Conservation (phyloP, 2,113 vertebrate species). For the Delphinapterus leucas region DNA sequence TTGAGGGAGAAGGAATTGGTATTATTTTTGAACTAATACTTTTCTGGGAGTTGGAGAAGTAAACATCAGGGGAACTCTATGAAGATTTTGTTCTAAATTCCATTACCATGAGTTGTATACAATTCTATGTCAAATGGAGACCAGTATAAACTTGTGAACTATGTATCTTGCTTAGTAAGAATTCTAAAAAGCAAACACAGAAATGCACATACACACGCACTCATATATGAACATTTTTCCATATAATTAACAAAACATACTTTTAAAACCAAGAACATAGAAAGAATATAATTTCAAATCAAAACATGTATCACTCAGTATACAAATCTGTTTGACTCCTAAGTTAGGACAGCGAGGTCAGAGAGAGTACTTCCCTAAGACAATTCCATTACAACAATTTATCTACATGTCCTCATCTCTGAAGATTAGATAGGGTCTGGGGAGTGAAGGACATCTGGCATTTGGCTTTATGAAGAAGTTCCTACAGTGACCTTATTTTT, state of each 20-base stretch:
- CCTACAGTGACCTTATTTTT: not conserved
- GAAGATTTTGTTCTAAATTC: not conserved
- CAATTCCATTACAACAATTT: not conserved
- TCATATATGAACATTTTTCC: not conserved
- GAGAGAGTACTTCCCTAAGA: not conserved
- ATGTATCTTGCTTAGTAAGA: not conserved
- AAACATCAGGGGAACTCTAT: not conserved
- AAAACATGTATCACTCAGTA: not conserved
- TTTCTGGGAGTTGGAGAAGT: not conserved
- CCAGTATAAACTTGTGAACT: not conserved
- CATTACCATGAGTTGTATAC: not conserved
- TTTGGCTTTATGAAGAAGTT: not conserved
- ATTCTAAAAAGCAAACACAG: not conserved
- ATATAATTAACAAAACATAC: not conserved
- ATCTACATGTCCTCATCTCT: not conserved
- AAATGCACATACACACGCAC: not conserved
- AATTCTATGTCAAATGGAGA: not conserved
- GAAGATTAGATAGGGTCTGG: not conserved
- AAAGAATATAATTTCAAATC: not conserved
- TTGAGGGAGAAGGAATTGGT: not conserved
- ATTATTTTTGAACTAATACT: not conserved
- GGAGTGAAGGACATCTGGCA: not conserved
- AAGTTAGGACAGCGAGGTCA: not conserved
- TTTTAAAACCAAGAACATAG: not conserved
- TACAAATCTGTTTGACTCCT: not conserved